phyloP scores from a whole-genome alignment of 2,797 vertebrate species.

The Myotis findleyi region DNA sequence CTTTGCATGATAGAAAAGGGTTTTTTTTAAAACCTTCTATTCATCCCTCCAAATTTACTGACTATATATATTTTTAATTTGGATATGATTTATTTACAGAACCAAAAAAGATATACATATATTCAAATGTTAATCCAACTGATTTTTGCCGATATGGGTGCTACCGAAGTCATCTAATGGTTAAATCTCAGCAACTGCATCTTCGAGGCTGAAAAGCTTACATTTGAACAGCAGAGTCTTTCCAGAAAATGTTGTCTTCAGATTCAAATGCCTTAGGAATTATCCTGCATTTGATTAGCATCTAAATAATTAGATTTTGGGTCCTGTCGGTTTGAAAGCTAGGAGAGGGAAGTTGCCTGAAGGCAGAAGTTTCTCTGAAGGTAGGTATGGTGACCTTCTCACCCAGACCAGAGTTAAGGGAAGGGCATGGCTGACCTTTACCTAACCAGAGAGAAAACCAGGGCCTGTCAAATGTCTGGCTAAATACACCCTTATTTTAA shows the following conservation, averaged over 20 bases:
- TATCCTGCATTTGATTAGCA: conserved; percentile 96
- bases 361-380: conserved; percentile 85
- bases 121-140: background rate
- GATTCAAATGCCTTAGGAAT: conserved; percentile 86
- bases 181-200: conserved; percentile 31
- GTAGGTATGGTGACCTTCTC: conserved; percentile 88
- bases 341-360: conserved; percentile 89
- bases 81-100: conserved; percentile 25
- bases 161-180: background rate
- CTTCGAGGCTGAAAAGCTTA: conserved; percentile 58
- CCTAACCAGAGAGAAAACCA: conserved; percentile 83
- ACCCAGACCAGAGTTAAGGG: conserved; percentile 85
- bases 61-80: background rate
- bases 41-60: conserved; percentile 10
- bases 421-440: conserved; percentile 85
- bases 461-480: conserved; percentile 16
- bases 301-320: conserved; percentile 96
- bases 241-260: conserved; percentile 78
- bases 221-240: conserved; percentile 57
- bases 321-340: conserved; percentile 90
- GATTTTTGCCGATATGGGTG: conserved; percentile 12
- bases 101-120: background rate
- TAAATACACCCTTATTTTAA: background rate
- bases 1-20: background rate
- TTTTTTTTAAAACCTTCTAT: background rate